A percentile compares a stretch with the other conserved stretches of the same genome.
Evolutionary conservation across 2,113 vertebrate genomes (phyloP).

Genomic region (Salvelinus namaycush): DNA sequence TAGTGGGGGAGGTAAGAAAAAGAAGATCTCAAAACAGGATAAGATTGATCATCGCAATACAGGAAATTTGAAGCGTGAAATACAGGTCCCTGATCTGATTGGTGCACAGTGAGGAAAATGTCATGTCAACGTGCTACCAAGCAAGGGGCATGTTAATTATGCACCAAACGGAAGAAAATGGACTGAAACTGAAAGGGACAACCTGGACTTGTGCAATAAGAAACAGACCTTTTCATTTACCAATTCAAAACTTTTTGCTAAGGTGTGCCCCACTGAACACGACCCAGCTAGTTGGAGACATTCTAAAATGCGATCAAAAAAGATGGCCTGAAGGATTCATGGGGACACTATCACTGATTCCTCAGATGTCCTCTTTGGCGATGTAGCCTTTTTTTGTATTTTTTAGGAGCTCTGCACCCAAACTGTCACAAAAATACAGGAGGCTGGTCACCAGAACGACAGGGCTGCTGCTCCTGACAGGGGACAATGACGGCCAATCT

Average conservation of each 20-base stretch:
- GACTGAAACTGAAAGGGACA: too few relatives aligned
- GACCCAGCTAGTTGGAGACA: neutral
- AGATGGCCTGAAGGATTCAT: neutral
- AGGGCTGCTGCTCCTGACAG: conserved; percentile 1
- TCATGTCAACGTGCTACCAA: neutral
- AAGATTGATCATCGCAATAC: too few relatives aligned
- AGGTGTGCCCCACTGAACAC: too few relatives aligned
- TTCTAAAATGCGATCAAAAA: conserved; percentile 4
- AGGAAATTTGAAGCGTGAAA: too few relatives aligned
- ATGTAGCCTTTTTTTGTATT: neutral
- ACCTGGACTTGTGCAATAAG: too few relatives aligned
- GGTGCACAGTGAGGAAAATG: neutral
- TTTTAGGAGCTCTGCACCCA: conserved; percentile 11
- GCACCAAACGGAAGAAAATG: too few relatives aligned
- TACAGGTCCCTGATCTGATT: too few relatives aligned
- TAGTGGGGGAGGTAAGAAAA: too few relatives aligned
- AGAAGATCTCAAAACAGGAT: too few relatives aligned
- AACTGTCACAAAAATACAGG: neutral
- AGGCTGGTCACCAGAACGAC: neutral
- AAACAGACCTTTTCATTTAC: too few relatives aligned
- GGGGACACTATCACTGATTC: conserved; percentile 6
- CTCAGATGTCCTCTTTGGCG: neutral
- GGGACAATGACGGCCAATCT: conserved; percentile 16
- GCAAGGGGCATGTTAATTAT: neutral
- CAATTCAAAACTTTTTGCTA: too few relatives aligned